Evolutionary conservation across 2,888 invertebrate genomes (phyloP).

Genomic region (Amiota mariae): DNA sequence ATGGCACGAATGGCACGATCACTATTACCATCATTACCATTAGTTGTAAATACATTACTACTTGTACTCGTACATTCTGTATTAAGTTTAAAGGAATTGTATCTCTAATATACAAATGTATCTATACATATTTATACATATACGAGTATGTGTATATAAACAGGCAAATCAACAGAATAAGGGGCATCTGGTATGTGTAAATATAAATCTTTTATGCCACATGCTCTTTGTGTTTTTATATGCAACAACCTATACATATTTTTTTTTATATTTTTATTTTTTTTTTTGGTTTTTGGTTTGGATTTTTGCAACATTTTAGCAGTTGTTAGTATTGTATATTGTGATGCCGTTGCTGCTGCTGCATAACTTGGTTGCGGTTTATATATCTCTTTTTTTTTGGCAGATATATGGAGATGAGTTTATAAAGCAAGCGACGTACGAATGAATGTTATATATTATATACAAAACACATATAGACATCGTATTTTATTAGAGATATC

Average conservation of each 20-base stretch:
- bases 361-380: background rate
- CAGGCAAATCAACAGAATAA: conserved; percentile 14
- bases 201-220: background rate
- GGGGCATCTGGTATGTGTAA: conserved; percentile 3
- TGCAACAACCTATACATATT: too few species aligned
- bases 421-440: too few species aligned
- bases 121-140: background rate
- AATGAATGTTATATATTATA: too few species aligned
- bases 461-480: background rate
- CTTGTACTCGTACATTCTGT: conserved; percentile 13
- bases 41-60: conserved; percentile 45
- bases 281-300: too few species aligned
- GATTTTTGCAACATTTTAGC: too few species aligned
- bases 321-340: too few species aligned
- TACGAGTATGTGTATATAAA: conserved; percentile 13
- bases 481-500: conserved; percentile 24
- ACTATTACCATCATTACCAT: conserved; percentile 28
- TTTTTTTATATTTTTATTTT: too few species aligned
- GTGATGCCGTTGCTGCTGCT: background rate
- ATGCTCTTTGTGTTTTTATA: background rate
- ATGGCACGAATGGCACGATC: too few species aligned
- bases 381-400: conserved; percentile 12
- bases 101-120: background rate
- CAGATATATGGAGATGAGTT: conserved; percentile 5
- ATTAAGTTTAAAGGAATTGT: too few species aligned